Conservation (phyloP, 2,888 invertebrate species). For the Habrosyne pyritoides region DNA sequence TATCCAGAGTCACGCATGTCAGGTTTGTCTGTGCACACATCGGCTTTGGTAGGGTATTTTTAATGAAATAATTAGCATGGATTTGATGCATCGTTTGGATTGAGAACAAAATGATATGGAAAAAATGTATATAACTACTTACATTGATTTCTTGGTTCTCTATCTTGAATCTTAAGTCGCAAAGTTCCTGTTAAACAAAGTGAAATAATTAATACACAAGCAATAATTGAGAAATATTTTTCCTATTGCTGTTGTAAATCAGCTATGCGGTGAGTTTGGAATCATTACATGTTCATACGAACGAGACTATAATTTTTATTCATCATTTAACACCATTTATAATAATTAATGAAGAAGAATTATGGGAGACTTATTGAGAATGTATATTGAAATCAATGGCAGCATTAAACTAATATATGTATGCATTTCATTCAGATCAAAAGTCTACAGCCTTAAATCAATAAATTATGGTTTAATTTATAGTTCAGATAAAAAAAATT, state of each 20-base stretch:
- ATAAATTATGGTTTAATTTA: no score
- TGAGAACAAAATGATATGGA: no score
- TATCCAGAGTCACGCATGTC: slow-evolving; percentile 77
- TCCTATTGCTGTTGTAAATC: slow-evolving; percentile 16
- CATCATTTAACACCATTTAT: slow-evolving; percentile 45
- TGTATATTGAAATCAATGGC: no score
- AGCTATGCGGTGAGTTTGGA: slow-evolving; percentile 55
- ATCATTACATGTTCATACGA: slow-evolving; percentile 69
- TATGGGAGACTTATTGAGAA: background rate
- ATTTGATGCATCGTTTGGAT: no score
- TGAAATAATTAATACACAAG: background rate
- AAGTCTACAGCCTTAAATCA: no score
- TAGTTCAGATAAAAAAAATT: no score
- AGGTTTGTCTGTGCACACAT: slow-evolving; percentile 60
- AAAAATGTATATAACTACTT: no score
- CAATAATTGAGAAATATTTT: slow-evolving; percentile 14
- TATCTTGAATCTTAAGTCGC: background rate
- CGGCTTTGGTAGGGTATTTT: slow-evolving; percentile 80
- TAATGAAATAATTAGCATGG: no score
- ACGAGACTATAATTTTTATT: slow-evolving; percentile 65
- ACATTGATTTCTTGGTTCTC: background rate
- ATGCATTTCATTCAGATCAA: no score
- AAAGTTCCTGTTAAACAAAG: background rate
- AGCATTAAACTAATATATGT: no score
- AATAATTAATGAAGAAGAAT: no score